Conservation (phyloP, 1,140 invertebrate species). For the Drosophila parabipectinata region DNA sequence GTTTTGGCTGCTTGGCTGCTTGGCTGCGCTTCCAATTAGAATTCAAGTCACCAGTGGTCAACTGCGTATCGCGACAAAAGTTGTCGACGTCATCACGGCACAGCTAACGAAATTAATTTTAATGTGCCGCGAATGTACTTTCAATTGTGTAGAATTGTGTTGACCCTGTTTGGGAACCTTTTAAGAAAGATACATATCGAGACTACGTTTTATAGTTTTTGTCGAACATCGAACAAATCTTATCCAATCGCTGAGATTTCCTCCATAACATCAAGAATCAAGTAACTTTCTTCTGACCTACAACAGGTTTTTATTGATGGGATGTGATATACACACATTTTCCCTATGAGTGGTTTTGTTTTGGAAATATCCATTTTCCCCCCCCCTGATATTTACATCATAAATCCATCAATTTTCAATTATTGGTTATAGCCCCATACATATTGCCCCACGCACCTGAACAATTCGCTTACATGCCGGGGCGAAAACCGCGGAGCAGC, state of each 20-base stretch:
- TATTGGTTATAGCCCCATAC: not conserved
- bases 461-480: conserved; percentile 38
- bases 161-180: conserved; percentile 8
- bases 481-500: conserved; percentile 35
- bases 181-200: not conserved
- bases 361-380: not conserved
- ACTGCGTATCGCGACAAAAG: conserved; percentile 52
- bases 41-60: conserved; percentile 42
- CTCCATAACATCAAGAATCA: no score
- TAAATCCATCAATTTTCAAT: not conserved
- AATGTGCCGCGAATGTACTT: conserved; percentile 17
- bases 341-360: not conserved
- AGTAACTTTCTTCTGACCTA: no score
- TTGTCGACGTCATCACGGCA: conserved; percentile 67
- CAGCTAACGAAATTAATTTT: conserved; percentile 28
- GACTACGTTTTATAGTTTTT: not conserved
- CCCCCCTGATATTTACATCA: not conserved
- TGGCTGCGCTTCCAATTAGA: conserved; percentile 52
- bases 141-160: conserved; percentile 13
- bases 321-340: no score
- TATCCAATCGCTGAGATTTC: not conserved
- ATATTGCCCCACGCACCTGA: conserved; percentile 33
- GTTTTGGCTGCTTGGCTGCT: conserved; percentile 47
- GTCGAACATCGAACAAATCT: not conserved
- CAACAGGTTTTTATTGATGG: not conserved